These are phyloP conservation scores for Villa cingulata DNA, from an alignment of 2,888 invertebrate species.

Conservation along the genomic window DNA sequence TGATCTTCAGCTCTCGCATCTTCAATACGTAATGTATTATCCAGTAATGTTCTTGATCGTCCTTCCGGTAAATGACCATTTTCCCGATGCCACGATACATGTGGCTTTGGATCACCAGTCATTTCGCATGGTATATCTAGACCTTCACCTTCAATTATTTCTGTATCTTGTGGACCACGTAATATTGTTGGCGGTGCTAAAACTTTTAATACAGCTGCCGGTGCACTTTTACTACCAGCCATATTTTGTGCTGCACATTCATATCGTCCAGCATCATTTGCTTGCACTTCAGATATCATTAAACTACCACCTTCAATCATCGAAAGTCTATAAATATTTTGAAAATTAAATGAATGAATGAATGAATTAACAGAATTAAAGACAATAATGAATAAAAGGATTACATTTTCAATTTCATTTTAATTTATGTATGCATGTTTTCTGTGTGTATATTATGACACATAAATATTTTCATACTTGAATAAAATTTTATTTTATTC, in stretches of 20 bases:
- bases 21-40: conserved; percentile 21
- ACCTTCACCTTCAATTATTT: conserved; percentile 22
- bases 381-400: too few species aligned
- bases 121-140: conserved; percentile 22
- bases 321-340: too few species aligned
- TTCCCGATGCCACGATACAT: conserved; percentile 20
- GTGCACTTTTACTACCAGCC: conserved; percentile 21
- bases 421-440: too few species aligned
- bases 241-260: conserved; percentile 23
- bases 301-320: conserved; percentile 21
- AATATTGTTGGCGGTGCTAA: conserved; percentile 21
- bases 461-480: too few species aligned
- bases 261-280: conserved; percentile 20
- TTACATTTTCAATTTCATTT: too few species aligned
- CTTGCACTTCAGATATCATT: conserved; percentile 21
- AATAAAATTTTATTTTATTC: too few species aligned
- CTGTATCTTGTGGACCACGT: conserved; percentile 20
- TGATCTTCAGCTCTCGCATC: conserved; percentile 21
- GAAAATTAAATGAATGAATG: too few species aligned
- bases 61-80: conserved; percentile 20
- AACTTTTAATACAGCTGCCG: conserved; percentile 19
- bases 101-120: conserved; percentile 15
- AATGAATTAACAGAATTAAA: too few species aligned
- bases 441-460: too few species aligned
- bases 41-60: conserved; percentile 19